Evolutionary conservation across 2,797 vertebrate species (phyloP).

Genomic region (Myotis pilosus): DNA sequence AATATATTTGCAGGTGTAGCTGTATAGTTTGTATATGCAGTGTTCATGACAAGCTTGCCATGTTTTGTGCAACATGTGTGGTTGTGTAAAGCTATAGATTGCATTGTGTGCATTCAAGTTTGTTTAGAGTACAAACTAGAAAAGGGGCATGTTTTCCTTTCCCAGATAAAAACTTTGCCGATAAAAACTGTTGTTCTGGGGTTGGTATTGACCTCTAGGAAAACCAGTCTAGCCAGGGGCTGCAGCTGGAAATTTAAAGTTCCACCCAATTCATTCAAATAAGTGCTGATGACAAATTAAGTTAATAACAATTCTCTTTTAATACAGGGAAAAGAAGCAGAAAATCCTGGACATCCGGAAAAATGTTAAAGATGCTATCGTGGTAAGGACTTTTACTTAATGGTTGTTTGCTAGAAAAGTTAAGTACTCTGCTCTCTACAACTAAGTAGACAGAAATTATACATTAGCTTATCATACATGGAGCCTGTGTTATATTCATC

Average conservation of each 20-base stretch:
- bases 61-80: neutral
- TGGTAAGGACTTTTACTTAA: conserved; percentile 87
- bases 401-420: conserved; percentile 56
- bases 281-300: conserved; percentile 48
- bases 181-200: conserved; percentile 31
- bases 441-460: conserved; percentile 61
- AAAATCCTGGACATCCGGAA: conserved; percentile 98
- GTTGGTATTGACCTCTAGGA: neutral
- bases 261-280: conserved; percentile 45
- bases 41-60: neutral
- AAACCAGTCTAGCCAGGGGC: conserved; percentile 44
- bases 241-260: conserved; percentile 41
- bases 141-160: conserved; percentile 51
- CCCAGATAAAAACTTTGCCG: conserved; percentile 61
- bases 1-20: neutral
- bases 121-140: conserved; percentile 22
- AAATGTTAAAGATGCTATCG: conserved; percentile 98
- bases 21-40: neutral
- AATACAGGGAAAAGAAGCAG: conserved; percentile 95
- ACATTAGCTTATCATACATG: conserved; percentile 70
- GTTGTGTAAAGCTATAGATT: neutral
- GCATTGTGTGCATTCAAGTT: neutral
- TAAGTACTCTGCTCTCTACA: conserved; percentile 58
- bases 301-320: conserved; percentile 76
- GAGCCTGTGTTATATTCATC: conserved; percentile 75